A percentile compares a stretch with the other conserved stretches of the same genome.
Conservation (phyloP, 2,113 vertebrate species). For the Cynoglossus semilaevis region DNA sequence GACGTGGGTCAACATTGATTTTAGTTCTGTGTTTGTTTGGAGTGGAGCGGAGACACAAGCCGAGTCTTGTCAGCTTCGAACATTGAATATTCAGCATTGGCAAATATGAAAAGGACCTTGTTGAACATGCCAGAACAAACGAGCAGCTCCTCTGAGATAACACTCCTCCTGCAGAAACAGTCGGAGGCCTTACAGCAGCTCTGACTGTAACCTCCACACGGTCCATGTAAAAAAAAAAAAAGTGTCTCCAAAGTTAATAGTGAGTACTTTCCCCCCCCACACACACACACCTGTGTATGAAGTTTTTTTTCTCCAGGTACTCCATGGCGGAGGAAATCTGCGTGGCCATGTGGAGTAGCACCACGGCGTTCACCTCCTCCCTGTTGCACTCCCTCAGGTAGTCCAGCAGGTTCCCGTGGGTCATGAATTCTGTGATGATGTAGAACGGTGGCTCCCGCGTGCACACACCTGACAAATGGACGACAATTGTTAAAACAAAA, state of each 20-base stretch:
- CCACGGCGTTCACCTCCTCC: constrained; percentile 95
- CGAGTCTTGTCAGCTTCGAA: constrained; percentile 38
- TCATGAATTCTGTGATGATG: constrained; percentile 99
- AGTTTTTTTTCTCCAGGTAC: constrained; percentile 98
- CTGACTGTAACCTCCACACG: not conserved
- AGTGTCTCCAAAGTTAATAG: not conserved
- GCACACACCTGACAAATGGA: constrained; percentile 85
- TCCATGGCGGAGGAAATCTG: constrained; percentile 99
- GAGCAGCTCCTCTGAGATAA: constrained; percentile 3
- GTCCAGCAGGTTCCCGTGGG: constrained; percentile 93
- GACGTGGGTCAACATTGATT: constrained; percentile 3
- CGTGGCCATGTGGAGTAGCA: constrained; percentile 98
- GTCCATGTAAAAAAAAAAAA: not conserved
- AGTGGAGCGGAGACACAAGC: constrained; percentile 16
- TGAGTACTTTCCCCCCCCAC: not conserved
- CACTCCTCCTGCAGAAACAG: constrained; percentile 6
- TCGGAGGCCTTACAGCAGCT: not conserved
- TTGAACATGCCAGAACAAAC: constrained; percentile 50
- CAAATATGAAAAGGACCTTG: constrained; percentile 19
- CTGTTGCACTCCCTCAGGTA: constrained; percentile 94
- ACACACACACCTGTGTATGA: constrained; percentile 89
- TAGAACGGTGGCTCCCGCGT: constrained; percentile 97
- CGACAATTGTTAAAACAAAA: too few species aligned
- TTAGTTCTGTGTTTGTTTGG: constrained; percentile 8
- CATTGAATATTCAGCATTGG: constrained; percentile 28